Evolutionary conservation across 2,888 invertebrate genomes (phyloP), one percentile per base, ranked within the genome.

Genomic region (Sussaba pulchella): DNA sequence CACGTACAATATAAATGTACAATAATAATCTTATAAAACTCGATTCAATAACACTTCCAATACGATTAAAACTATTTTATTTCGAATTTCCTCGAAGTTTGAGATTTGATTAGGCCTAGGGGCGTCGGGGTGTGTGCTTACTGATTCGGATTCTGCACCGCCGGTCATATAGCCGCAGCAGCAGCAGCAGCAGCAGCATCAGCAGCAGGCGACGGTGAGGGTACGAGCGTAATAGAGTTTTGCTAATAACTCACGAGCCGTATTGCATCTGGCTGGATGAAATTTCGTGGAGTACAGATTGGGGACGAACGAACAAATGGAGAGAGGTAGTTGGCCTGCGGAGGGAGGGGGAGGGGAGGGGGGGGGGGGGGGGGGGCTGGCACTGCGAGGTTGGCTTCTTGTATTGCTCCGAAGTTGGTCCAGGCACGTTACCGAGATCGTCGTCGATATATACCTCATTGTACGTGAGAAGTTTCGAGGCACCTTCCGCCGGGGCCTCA

Each of bases 391-490:
- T 24, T 64, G 43, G 70, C 79, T 79, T 79, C 70, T 70, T 70
- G 54, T 70, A 79, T 75, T 71, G 70, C 74, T 21, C 45, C 43
- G 43, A 79, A 79, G 31, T 75, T 75, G 1, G 66, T 31, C 31
- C 64, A 36, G 19, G 52, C 73, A 73, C 73, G 47, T 79, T 74
- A 70, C 39, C 70, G 26, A 70, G 47, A 63, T 50, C 19, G 12
- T 9, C 17, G 57, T 66, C 74, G 74, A 31, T 31, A 71, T 79
- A 79, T 79, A 79, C 64, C 79, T 75, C 72, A 75, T 75, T 66
- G 79, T 75, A 79, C 79, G 79, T 79, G 79, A 79, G 79, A 75
- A 71, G 43, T 75, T 75, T 57, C 52, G 59, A 43, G 63, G 70
- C 41, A 41, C 47, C 12, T 24, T 52, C 45, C 64, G 17, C 57